Evolutionary conservation across 2,113 vertebrate species (phyloP).

Genomic region (Pseudorhombus dupliciocellatus): DNA sequence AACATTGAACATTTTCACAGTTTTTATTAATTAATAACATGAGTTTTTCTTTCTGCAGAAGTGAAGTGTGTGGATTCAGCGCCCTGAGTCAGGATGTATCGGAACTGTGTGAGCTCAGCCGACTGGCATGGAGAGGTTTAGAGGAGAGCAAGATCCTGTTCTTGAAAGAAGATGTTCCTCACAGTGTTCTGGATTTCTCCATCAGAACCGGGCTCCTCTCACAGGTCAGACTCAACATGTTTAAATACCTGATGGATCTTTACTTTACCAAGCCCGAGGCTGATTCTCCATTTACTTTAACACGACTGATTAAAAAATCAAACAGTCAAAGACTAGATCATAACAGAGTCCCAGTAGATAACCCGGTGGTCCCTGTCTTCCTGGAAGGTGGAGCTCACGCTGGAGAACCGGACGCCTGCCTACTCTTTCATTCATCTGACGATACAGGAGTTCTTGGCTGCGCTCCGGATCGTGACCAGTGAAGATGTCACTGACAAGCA

Average conservation of each 20-base stretch:
- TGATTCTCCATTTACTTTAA: too few relatives aligned
- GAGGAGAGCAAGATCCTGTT: conserved; percentile 84
- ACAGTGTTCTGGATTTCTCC: conserved; percentile 78
- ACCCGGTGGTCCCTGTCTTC: neutral
- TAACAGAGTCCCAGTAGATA: neutral
- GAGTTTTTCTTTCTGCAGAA: conserved; percentile 19
- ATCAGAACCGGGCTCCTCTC: conserved; percentile 78
- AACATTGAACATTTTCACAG: too few relatives aligned
- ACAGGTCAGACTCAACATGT: conserved; percentile 71
- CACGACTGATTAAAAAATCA: too few relatives aligned
- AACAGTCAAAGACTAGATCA: neutral
- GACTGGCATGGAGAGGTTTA: conserved; percentile 84
- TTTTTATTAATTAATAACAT: too few relatives aligned
- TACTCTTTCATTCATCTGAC: conserved; percentile 88
- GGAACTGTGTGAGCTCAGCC: conserved; percentile 79
- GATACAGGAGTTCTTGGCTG: conserved; percentile 90
- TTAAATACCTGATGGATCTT: neutral
- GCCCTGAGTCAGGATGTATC: conserved; percentile 50
- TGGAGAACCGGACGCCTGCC: conserved; percentile 51
- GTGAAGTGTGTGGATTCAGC: neutral
- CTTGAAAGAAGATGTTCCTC: conserved; percentile 74
- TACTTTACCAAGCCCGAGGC: neutral
- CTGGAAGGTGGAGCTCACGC: conserved; percentile 79
- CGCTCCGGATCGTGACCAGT: conserved; percentile 87
- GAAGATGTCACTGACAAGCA: conserved; percentile 62